Evolutionary conservation across 2,113 vertebrate genomes (phyloP).

Genomic region (Laticauda colubrina): DNA sequence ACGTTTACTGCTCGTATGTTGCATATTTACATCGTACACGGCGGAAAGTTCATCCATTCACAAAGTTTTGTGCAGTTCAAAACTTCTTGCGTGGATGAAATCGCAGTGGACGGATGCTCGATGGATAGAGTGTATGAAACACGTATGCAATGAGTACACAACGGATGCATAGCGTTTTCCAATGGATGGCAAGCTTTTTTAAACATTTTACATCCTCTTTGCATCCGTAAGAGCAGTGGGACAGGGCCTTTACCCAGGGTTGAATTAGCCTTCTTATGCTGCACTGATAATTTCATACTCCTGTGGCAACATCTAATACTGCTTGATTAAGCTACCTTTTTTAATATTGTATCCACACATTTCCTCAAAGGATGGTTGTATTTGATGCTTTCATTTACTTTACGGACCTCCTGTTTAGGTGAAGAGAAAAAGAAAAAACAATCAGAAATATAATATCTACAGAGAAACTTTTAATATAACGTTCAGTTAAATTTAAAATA

Average conservation of each 20-base stretch:
- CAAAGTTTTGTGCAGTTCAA: too few relatives aligned
- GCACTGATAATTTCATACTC: neutral
- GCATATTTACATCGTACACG: too few relatives aligned
- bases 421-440: neutral
- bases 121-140: too few relatives aligned
- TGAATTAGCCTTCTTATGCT: neutral
- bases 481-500: neutral
- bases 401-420: conserved; percentile 80
- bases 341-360: conserved; percentile 89
- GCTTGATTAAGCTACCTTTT: conserved; percentile 77
- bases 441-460: neutral
- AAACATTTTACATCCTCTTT: too few relatives aligned
- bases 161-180: too few relatives aligned
- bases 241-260: neutral
- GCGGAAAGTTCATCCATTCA: too few relatives aligned
- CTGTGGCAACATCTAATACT: neutral
- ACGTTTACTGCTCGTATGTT: too few relatives aligned
- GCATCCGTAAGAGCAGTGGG: too few relatives aligned
- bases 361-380: conserved; percentile 84
- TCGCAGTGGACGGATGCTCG: too few relatives aligned
- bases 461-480: neutral
- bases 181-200: too few relatives aligned
- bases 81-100: too few relatives aligned
- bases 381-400: conserved; percentile 79
- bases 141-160: too few relatives aligned